phyloP scores from a whole-genome alignment of 2,888 invertebrate genomes.

The Troglohyphantes excavatus region DNA sequence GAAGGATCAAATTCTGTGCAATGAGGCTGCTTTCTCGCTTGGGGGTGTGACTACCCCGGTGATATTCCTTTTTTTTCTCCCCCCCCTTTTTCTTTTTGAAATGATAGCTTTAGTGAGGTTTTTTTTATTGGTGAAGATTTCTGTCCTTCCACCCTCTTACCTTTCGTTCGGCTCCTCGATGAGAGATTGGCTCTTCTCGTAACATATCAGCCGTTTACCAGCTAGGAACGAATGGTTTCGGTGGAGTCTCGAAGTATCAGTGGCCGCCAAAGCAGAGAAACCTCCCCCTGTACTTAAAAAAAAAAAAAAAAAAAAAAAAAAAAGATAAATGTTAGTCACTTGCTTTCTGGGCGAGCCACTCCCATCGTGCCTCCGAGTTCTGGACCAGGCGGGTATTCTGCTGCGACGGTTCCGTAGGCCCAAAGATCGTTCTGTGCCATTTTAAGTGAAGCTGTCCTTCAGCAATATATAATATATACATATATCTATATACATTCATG shows the following conservation, averaged over 20 bases:
- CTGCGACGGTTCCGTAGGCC: constrained; percentile 63
- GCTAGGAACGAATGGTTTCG: not conserved
- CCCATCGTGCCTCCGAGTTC: constrained; percentile 53
- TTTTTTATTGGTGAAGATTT: not conserved
- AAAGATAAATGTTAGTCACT: not conserved
- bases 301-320: not conserved
- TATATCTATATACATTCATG: constrained; percentile 55
- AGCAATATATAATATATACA: constrained; percentile 67
- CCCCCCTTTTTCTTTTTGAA: not conserved
- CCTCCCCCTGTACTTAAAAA: not conserved
- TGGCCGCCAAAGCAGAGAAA: constrained; percentile 2
- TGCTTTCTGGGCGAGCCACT: constrained; percentile 5
- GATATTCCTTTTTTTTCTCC: constrained; percentile 12
- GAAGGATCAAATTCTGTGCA: constrained; percentile 47
- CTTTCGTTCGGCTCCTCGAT: not conserved
- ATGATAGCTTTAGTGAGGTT: not conserved
- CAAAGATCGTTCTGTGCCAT: constrained; percentile 78
- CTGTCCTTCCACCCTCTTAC: not conserved
- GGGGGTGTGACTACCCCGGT: constrained; percentile 58
- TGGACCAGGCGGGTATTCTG: constrained; percentile 47
- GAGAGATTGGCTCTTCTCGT: too few relatives aligned
- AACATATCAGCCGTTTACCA: not conserved
- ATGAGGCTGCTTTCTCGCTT: constrained; percentile 58
- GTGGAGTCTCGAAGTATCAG: not conserved
- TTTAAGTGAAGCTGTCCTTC: constrained; percentile 58